Base-by-base conservation (phyloP, 1,140 invertebrate genomes). In the Drosophila santomea region DNA sequence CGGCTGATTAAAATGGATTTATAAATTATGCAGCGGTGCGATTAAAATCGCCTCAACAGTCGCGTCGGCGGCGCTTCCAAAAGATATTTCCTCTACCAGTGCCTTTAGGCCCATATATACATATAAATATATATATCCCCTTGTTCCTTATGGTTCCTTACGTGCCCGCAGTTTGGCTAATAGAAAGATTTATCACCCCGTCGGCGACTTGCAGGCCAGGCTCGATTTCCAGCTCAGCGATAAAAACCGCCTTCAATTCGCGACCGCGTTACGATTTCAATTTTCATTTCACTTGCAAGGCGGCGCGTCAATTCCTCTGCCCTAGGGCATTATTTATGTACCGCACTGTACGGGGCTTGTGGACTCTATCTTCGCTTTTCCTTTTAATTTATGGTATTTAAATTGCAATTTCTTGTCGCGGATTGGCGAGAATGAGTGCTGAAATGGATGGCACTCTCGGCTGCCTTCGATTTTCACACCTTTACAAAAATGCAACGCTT, bases 151-250 rank as follows among this genome's bases (percentile, higher is more conserved):
- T 17, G 10, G 5, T 43, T 20, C 15, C 43, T 11, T 17, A 7
- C 62, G 62, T 77, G 64, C 75, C 66, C 66, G 79, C 76, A 82
- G 68, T 74, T 88, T 88, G 88, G 64, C 80, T 91, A 91, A 91
- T 91, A 91, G 88, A 88, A 91, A 91, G 89, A 91, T 91, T 91
- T 91, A 91, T 91, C 83, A 91, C 78, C 66, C 58, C 63, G 76
- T 60, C 68, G 67, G 78, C 79, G 58, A 73, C 73, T 77, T 81
- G 67, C 79, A 77, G 77, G 76, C 69, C 76, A 58, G 39, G 36
- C 62, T 51, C 73, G 81, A 83, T 85, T 85, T 86, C 81, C 55
- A 76, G 51, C 67, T 63, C 51, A 79, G 67, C 78, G 83, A 86
- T 86, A 86, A 81, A 74, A 80, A 67, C 44, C 61, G 73, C 78